Conservation (phyloP, 92 coral and sea anemone genomes). For the Palythoa grandiflora region DNA sequence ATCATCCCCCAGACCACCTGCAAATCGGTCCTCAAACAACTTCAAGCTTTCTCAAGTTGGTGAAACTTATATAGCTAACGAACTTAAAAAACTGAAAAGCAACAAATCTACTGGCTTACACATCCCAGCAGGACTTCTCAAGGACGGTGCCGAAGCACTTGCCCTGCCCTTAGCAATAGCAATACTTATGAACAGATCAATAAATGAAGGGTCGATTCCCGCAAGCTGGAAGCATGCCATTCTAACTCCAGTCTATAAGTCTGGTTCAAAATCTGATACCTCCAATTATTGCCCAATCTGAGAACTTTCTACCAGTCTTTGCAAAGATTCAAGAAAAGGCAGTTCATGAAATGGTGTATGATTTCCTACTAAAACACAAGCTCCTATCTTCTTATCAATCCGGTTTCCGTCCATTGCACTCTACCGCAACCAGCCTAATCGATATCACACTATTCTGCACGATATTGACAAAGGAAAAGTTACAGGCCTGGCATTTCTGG, state of each 20-base stretch:
- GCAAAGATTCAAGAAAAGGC: slow-evolving; percentile 45
- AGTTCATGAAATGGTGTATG: slow-evolving; percentile 41
- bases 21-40: slow-evolving; percentile 27
- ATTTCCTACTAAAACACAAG: slow-evolving; percentile 4
- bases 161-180: slow-evolving; percentile 46
- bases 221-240: slow-evolving; percentile 57
- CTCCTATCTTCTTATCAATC: slow-evolving; percentile 19
- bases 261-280: slow-evolving; percentile 9
- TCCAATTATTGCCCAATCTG: slow-evolving; percentile 12
- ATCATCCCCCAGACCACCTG: neutral
- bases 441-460: neutral
- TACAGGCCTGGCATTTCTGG: slow-evolving; percentile 9
- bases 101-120: slow-evolving; percentile 63
- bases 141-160: slow-evolving; percentile 57
- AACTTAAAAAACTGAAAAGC: slow-evolving; percentile 48
- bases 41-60: slow-evolving; percentile 56
- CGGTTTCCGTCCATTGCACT: slow-evolving; percentile 1
- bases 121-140: slow-evolving; percentile 69
- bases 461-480: slow-evolving; percentile 3
- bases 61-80: slow-evolving; percentile 54
- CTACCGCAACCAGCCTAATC: neutral
- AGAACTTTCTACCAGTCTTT: slow-evolving; percentile 52
- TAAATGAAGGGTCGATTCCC: slow-evolving; percentile 37
- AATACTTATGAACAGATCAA: slow-evolving; percentile 58
- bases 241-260: slow-evolving; percentile 46